Conservation (phyloP, 2,797 vertebrate genomes). For the Protonibea diacanthus region DNA sequence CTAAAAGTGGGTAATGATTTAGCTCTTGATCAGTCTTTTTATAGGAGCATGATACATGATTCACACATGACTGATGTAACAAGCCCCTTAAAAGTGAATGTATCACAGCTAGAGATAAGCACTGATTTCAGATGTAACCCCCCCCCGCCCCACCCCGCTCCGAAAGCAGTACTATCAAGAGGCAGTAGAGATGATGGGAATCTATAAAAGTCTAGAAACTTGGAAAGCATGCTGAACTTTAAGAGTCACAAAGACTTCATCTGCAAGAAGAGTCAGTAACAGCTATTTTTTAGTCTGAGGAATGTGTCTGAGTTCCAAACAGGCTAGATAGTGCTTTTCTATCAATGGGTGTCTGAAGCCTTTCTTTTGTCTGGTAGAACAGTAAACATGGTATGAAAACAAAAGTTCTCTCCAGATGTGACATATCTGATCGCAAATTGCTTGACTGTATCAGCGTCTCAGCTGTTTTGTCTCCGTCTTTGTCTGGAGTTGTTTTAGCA, state of each 20-base stretch:
- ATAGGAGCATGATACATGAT: background rate
- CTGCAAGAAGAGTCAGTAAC: background rate
- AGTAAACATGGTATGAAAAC: background rate
- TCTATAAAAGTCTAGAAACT: conserved; percentile 29
- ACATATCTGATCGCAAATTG: background rate
- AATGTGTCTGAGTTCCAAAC: conserved; percentile 9
- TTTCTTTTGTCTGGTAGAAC: background rate
- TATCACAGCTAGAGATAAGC: conserved; percentile 45
- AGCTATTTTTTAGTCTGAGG: conserved; percentile 5
- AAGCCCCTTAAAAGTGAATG: conserved; percentile 22
- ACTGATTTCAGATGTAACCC: conserved; percentile 64
- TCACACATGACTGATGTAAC: conserved; percentile 30
- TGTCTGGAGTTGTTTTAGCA: background rate
- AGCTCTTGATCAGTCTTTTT: conserved; percentile 5
- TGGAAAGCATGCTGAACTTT: conserved; percentile 19
- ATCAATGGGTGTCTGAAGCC: background rate
- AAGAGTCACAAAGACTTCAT: background rate
- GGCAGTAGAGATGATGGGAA: conserved; percentile 24
- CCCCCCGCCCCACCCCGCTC: background rate
- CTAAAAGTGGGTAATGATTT: background rate
- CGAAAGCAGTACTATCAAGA: conserved; percentile 14
- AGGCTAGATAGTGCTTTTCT: conserved; percentile 10
- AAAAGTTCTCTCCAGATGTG: background rate
- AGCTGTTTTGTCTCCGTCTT: background rate
- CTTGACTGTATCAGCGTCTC: background rate